These are phyloP conservation scores for Drosophila asahinai DNA, from an alignment of 1,140 invertebrate species.

Conservation along the genomic window DNA sequence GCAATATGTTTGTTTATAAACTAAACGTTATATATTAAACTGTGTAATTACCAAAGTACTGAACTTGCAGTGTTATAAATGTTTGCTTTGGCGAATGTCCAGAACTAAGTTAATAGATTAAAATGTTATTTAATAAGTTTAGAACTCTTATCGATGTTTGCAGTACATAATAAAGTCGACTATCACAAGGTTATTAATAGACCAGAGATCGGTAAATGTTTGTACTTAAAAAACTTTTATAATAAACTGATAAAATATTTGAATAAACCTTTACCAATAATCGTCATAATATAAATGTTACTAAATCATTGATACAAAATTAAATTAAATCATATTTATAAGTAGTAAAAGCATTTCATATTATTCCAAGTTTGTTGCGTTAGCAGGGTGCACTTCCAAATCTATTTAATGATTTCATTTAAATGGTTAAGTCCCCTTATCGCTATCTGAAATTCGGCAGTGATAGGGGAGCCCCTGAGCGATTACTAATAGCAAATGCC, in stretches of 20 bases:
- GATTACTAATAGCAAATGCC: constrained; percentile 18
- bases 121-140: neutral
- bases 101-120: too few relatives aligned
- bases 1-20: neutral
- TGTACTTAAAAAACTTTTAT: neutral
- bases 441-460: constrained; percentile 8
- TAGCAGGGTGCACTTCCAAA: neutral
- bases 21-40: neutral
- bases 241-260: neutral
- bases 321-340: neutral
- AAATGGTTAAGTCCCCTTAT: constrained; percentile 32
- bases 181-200: neutral
- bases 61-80: neutral
- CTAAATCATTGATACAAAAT: too few relatives aligned
- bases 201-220: neutral
- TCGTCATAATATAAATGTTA: too few relatives aligned
- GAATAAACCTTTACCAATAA: too few relatives aligned
- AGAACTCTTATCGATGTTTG: neutral
- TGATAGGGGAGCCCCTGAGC: neutral
- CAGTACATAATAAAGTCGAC: neutral
- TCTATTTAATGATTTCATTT: constrained; percentile 9
- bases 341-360: too few relatives aligned
- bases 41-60: neutral
- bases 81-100: neutral
- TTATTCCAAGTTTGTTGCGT: too few relatives aligned